phyloP scores from a whole-genome alignment of 2,888 invertebrate species.

The Leucoptera coffeella region DNA sequence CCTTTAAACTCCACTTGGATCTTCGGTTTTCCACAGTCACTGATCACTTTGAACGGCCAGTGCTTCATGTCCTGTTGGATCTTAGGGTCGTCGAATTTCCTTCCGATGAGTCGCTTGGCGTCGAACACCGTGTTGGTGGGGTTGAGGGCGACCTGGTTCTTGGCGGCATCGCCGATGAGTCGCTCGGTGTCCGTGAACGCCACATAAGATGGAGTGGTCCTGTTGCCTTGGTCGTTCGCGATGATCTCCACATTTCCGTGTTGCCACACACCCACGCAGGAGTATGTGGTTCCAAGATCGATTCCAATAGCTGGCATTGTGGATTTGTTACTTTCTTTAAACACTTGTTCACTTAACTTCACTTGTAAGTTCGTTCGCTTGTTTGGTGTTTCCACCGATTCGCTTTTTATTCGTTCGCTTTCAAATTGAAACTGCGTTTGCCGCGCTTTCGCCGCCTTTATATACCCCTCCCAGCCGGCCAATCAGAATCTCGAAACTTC shows the following conservation, averaged over 20 bases:
- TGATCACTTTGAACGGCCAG: no score
- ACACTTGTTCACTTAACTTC: conserved; percentile 2
- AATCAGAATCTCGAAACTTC: conserved; percentile 8
- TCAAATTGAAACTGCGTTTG: conserved; percentile 6
- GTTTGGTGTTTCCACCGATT: conserved; percentile 5
- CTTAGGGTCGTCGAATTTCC: conserved; percentile 61
- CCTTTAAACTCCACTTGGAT: conserved; percentile 56
- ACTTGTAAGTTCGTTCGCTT: conserved; percentile 4
- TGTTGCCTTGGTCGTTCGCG: conserved; percentile 22
- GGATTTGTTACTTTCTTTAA: conserved; percentile 24
- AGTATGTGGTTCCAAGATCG: conserved; percentile 48
- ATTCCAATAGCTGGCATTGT: conserved; percentile 54
- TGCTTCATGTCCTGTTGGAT: conserved; percentile 68
- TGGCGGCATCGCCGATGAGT: no score
- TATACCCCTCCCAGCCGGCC: conserved; percentile 7
- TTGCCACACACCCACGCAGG: no score
- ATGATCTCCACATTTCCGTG: no score
- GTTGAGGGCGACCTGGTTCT: conserved; percentile 63
- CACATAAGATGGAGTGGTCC: conserved; percentile 25
- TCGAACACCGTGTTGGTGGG: conserved; percentile 60
- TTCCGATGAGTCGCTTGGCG: conserved; percentile 74
- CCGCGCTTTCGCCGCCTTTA: conserved; percentile 5
- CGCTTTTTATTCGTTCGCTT: neutral
- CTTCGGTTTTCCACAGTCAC: conserved; percentile 57
- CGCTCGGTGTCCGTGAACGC: no score